These are phyloP conservation scores for Eilema sororculum DNA, from an alignment of 2,888 invertebrate genomes.

Conservation along the genomic window DNA sequence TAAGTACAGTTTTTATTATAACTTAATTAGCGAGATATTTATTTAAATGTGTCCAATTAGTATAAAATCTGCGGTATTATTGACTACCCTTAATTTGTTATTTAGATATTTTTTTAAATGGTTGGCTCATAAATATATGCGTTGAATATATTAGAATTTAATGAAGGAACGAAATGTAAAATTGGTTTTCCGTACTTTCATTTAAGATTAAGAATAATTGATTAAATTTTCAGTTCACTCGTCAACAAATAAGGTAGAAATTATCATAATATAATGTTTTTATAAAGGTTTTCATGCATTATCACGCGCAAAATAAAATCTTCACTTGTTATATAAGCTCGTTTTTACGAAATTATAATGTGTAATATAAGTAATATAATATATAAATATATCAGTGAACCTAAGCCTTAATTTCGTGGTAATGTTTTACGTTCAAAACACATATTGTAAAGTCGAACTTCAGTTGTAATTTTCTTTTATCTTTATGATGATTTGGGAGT, in stretches of 20 bases:
- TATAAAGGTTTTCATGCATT: conserved; percentile 22
- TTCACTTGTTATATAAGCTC: conserved; percentile 20
- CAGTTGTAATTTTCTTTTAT: conserved; percentile 39
- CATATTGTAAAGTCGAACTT: conserved; percentile 33
- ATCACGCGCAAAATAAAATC: conserved; percentile 14
- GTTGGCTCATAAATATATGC: background rate
- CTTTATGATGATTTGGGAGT: conserved; percentile 34
- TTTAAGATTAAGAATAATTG: background rate
- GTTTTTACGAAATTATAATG: no score
- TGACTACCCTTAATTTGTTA: background rate
- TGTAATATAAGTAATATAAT: conserved; percentile 15
- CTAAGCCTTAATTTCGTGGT: conserved; percentile 24
- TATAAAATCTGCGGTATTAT: background rate
- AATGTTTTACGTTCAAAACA: conserved; percentile 29
- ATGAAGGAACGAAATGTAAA: background rate
- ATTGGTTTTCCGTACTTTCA: background rate
- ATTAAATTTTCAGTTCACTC: conserved; percentile 5
- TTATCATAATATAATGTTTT: conserved; percentile 5
- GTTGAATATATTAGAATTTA: background rate
- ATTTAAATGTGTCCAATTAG: background rate
- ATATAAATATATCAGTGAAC: conserved; percentile 21
- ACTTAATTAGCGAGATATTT: background rate
- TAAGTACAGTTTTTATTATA: conserved; percentile 30
- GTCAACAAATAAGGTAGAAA: conserved; percentile 8
- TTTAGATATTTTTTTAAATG: background rate